Evolutionary conservation across 1,140 invertebrate genomes (phyloP).

Genomic region (Lepidurus couesii): DNA sequence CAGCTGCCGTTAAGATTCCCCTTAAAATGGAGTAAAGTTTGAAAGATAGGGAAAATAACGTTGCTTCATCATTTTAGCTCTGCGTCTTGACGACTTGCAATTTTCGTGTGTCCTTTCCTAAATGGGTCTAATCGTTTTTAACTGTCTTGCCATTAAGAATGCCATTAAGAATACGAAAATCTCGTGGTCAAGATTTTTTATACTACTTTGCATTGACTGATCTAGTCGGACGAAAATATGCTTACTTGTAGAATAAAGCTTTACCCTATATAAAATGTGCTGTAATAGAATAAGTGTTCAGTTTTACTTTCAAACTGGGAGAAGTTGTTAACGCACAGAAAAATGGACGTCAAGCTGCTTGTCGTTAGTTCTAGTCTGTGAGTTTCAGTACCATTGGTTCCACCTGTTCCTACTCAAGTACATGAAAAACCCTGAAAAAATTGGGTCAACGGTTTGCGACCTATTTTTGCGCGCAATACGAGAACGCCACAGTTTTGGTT

Average conservation of each 20-base stretch:
- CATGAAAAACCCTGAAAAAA: constrained; percentile 11
- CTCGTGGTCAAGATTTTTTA: too few relatives aligned
- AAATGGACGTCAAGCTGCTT: not conserved
- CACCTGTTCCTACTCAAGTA: not conserved
- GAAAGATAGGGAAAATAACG: not conserved
- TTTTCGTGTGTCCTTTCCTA: too few relatives aligned
- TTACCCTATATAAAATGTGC: too few relatives aligned
- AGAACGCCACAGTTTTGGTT: not conserved
- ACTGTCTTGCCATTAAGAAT: too few relatives aligned
- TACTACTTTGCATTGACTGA: too few relatives aligned
- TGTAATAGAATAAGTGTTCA: too few relatives aligned
- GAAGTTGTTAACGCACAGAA: not conserved
- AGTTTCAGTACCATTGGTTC: not conserved
- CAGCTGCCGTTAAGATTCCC: constrained; percentile 40
- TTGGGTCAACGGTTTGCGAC: not conserved
- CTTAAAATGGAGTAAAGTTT: constrained; percentile 34
- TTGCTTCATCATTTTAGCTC: too few relatives aligned
- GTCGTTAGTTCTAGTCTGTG: constrained; percentile 4
- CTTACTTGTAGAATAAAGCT: too few relatives aligned
- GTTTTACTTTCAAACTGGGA: not conserved
- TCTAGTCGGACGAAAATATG: too few relatives aligned
- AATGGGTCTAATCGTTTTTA: too few relatives aligned
- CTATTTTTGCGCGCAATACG: constrained; percentile 1
- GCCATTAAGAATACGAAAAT: too few relatives aligned
- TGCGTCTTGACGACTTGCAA: too few relatives aligned